phyloP scores from a whole-genome alignment of 1,140 invertebrate genomes.

The Drosophila parvula region DNA sequence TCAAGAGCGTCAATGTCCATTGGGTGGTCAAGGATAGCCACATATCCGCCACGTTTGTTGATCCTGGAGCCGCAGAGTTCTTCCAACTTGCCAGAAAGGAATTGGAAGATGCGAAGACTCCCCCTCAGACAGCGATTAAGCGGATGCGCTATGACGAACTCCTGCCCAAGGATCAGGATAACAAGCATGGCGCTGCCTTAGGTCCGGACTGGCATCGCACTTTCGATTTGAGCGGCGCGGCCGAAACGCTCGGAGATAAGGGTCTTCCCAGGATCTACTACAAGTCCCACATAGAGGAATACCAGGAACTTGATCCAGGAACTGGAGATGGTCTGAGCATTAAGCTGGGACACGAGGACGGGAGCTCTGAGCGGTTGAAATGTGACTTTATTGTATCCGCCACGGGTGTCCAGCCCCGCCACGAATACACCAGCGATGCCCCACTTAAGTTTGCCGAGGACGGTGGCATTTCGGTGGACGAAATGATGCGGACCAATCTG shows the following conservation, averaged over 20 bases:
- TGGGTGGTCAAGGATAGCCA: conserved; percentile 98
- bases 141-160: conserved; percentile 88
- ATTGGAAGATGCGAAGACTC: not conserved
- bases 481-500: conserved; percentile 92
- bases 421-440: conserved; percentile 86
- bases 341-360: conserved; percentile 54
- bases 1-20: conserved; percentile 92
- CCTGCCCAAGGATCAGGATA: conserved; percentile 59
- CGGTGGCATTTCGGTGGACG: conserved; percentile 92
- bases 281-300: conserved; percentile 45
- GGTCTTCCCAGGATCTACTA: conserved; percentile 55
- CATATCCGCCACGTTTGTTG: conserved; percentile 96
- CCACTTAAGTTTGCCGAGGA: conserved; percentile 88
- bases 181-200: conserved; percentile 90
- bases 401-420: conserved; percentile 94
- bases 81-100: conserved; percentile 86
- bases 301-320: conserved; percentile 8
- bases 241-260: not conserved
- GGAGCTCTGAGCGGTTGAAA: conserved; percentile 61
- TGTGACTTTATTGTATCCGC: conserved; percentile 98
- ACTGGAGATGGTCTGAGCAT: conserved; percentile 7
- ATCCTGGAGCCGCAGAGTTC: conserved; percentile 97
- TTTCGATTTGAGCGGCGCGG: conserved; percentile 87
- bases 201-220: conserved; percentile 97
- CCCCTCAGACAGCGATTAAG: conserved; percentile 84